Evolutionary conservation across 2,113 vertebrate species (phyloP).

Genomic region (Canis aureus): DNA sequence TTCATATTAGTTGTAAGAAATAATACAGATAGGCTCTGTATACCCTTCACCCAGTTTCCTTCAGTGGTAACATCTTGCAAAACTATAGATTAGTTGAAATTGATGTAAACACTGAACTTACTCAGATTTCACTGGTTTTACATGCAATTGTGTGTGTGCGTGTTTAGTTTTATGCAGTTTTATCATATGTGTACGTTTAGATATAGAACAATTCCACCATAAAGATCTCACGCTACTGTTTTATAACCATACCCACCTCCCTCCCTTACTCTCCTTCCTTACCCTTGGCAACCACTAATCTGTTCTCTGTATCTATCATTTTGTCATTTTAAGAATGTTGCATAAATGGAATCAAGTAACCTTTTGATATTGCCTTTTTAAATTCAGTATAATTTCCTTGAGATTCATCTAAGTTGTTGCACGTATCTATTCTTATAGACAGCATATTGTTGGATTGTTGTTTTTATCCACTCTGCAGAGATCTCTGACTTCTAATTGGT

Average conservation of each 20-base stretch:
- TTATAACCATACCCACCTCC: not conserved
- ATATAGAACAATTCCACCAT: not conserved
- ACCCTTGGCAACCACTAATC: not conserved
- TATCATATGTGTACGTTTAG: not conserved
- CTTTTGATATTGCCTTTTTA: slow-evolving; percentile 26
- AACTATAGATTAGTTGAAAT: not conserved
- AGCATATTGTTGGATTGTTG: not conserved
- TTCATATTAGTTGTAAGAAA: not conserved
- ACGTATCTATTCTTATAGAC: not conserved
- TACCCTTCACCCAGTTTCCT: not conserved
- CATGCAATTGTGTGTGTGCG: not conserved
- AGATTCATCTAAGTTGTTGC: not conserved
- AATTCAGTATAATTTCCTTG: slow-evolving; percentile 7
- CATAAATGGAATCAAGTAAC: not conserved
- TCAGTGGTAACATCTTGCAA: not conserved
- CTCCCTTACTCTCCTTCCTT: not conserved
- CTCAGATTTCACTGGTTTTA: not conserved
- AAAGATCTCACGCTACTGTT: not conserved
- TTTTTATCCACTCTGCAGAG: slow-evolving; percentile 14
- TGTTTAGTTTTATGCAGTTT: not conserved
- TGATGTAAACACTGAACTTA: not conserved
- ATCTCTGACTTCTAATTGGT: not conserved
- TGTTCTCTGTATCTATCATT: not conserved
- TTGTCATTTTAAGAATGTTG: slow-evolving; percentile 9
- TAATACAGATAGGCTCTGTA: not conserved